Conservation (phyloP, 2,888 invertebrate genomes). For the Epinotia brunnichana region DNA sequence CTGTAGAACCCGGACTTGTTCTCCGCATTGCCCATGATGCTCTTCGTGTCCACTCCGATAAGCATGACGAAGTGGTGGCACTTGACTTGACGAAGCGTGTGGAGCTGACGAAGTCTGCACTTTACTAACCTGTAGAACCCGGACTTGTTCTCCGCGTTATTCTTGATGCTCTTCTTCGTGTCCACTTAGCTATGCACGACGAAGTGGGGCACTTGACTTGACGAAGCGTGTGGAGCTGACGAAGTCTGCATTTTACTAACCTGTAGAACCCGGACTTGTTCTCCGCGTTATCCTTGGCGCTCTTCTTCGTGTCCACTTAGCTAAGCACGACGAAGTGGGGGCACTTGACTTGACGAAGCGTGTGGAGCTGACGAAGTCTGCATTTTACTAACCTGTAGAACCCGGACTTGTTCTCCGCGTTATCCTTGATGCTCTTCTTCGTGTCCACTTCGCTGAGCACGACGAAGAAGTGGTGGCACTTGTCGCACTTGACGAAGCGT, state of each 20-base stretch:
- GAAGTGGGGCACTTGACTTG: neutral
- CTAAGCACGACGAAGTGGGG: slow-evolving; percentile 98
- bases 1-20: slow-evolving; percentile 87
- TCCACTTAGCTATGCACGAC: neutral
- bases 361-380: slow-evolving; percentile 97
- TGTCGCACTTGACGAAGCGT: slow-evolving; percentile 98
- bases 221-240: neutral
- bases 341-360: slow-evolving; percentile 98
- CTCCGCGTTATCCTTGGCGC: slow-evolving; percentile 90
- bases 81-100: slow-evolving; percentile 98
- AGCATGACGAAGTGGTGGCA: slow-evolving; percentile 98
- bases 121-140: slow-evolving; percentile 83
- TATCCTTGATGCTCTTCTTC: slow-evolving; percentile 93
- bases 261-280: slow-evolving; percentile 87
- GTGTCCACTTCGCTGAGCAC: slow-evolving; percentile 96
- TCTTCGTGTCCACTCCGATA: slow-evolving; percentile 95
- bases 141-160: slow-evolving; percentile 88
- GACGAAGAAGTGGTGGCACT: slow-evolving; percentile 98
- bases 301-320: slow-evolving; percentile 92
- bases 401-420: slow-evolving; percentile 87
- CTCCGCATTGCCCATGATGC: slow-evolving; percentile 90
- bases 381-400: slow-evolving; percentile 83
- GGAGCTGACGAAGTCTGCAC: slow-evolving; percentile 96
- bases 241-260: slow-evolving; percentile 53
- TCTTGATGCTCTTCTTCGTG: slow-evolving; percentile 82